A percentile compares a stretch with the other conserved stretches of the same genome.
phyloP scores from a whole-genome alignment of 2,888 invertebrate species.

The Eupithecia insigniata region DNA sequence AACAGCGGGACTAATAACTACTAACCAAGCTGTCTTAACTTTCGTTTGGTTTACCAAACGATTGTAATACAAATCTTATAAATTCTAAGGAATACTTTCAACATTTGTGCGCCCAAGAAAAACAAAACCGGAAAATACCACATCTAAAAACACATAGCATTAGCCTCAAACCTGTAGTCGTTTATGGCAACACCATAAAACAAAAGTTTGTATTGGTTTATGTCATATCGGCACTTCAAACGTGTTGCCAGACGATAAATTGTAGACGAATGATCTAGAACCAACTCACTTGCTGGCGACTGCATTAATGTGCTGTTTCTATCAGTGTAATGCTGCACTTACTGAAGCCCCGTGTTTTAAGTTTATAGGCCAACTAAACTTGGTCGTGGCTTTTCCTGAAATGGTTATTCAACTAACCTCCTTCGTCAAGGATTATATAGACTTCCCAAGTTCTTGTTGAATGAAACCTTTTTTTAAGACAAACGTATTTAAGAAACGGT shows the following conservation, averaged over 20 bases:
- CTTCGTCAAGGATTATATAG: no score
- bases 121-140: background rate
- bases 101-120: background rate
- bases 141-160: background rate
- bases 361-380: background rate
- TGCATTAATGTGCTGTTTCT: constrained; percentile 17
- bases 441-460: background rate
- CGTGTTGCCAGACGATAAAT: constrained; percentile 37
- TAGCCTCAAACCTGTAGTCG: constrained; percentile 6
- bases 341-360: background rate
- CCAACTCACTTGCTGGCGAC: constrained; percentile 21
- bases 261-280: constrained; percentile 44
- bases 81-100: background rate
- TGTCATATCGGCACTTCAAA: constrained; percentile 36
- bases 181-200: constrained; percentile 31
- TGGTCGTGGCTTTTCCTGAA: background rate
- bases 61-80: background rate
- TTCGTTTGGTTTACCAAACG: no score
- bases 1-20: no score
- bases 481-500: background rate
- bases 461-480: background rate
- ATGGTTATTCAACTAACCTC: background rate
- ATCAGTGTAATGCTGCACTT: constrained; percentile 4
- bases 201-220: constrained; percentile 31
- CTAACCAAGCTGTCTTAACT: no score